A percentile compares a stretch with the other conserved stretches of the same genome.
Conservation (phyloP, 1,140 invertebrate genomes). For the Pachypeltis micranthus region DNA sequence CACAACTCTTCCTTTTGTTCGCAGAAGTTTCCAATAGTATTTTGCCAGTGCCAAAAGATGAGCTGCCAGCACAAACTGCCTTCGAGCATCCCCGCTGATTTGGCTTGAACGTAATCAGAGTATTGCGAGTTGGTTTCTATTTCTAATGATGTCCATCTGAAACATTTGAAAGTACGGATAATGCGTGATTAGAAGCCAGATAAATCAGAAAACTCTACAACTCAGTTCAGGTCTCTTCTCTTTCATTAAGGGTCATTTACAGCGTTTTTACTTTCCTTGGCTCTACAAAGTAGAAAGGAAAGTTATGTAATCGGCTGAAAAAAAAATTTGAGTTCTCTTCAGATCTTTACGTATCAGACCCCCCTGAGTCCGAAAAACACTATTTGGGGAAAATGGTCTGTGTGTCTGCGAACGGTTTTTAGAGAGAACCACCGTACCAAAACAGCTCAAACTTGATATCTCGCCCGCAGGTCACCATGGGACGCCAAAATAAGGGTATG, state of each 20-base stretch:
- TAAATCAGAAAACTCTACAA: not conserved
- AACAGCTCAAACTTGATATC: too few species aligned
- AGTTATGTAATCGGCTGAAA: too few species aligned
- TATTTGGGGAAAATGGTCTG: too few species aligned
- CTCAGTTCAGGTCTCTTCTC: not conserved
- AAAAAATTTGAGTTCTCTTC: too few species aligned
- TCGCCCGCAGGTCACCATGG: too few species aligned
- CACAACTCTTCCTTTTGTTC: slow-evolving; percentile 53
- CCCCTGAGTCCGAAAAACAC: too few species aligned
- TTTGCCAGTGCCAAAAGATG: slow-evolving; percentile 68
- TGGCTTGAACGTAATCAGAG: slow-evolving; percentile 67
- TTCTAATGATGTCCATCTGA: slow-evolving; percentile 65
- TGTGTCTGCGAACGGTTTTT: too few species aligned
- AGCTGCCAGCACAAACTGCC: slow-evolving; percentile 68
- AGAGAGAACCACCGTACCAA: too few species aligned
- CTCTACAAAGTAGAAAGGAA: too few species aligned
- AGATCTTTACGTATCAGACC: too few species aligned
- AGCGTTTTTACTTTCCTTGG: too few species aligned
- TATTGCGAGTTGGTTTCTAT: slow-evolving; percentile 58
- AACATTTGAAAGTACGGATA: slow-evolving; percentile 10
- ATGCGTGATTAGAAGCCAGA: not conserved
- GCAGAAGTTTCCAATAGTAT: slow-evolving; percentile 60
- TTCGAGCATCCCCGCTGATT: slow-evolving; percentile 79
- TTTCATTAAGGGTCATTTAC: not conserved
- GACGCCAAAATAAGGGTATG: too few species aligned